These are phyloP conservation scores for Platypus cylindrus DNA, from an alignment of 2,888 invertebrate species.

Conservation along the genomic window DNA sequence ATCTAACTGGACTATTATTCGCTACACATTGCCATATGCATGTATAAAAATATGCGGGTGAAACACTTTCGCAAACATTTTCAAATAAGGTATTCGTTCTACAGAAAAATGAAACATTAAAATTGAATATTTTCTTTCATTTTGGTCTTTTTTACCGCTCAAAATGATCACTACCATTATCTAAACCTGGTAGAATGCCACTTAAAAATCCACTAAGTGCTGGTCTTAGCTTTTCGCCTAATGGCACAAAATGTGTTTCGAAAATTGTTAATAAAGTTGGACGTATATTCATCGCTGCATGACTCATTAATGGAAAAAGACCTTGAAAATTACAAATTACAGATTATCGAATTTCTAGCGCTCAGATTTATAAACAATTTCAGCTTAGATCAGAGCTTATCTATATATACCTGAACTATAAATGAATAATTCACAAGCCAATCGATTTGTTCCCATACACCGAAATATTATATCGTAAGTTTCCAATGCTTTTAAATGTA, in stretches of 20 bases:
- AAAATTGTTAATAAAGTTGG: conserved; percentile 70
- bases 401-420: conserved; percentile 52
- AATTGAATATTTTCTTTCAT: not conserved
- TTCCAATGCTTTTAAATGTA: conserved; percentile 82
- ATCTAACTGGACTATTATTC: conserved; percentile 64
- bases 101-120: conserved; percentile 19
- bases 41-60: conserved; percentile 67
- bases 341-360: not conserved
- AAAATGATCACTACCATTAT: conserved; percentile 73
- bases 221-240: conserved; percentile 63
- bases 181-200: conserved; percentile 76
- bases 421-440: conserved; percentile 72
- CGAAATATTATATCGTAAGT: conserved; percentile 85
- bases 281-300: conserved; percentile 83
- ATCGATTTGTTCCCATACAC: conserved; percentile 67
- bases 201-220: conserved; percentile 79
- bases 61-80: conserved; percentile 64
- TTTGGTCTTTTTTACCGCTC: conserved; percentile 42
- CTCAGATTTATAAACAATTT: not conserved
- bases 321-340: conserved; percentile 37
- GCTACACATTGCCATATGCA: conserved; percentile 81
- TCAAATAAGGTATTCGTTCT: conserved; percentile 52
- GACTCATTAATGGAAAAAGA: conserved; percentile 75
- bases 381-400: not conserved
- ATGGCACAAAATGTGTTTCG: conserved; percentile 76